Percentiles rank a stretch among this genome's conserved stretches.
Evolutionary conservation across 2,888 invertebrate species (phyloP).

Genomic region (Cephus sareptanus): DNA sequence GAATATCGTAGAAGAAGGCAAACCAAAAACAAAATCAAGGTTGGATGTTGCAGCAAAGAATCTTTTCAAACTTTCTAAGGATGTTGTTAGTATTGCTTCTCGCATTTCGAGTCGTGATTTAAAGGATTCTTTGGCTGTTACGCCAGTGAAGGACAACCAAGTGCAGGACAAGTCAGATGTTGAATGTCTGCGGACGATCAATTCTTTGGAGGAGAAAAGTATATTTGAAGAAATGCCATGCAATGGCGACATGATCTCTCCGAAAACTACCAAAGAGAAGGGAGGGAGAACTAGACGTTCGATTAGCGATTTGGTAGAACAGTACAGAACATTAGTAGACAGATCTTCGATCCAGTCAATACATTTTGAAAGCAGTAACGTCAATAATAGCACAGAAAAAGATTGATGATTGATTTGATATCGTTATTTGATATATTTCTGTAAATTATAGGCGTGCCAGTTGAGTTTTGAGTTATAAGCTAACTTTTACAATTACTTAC

Average conservation of each 20-base stretch:
- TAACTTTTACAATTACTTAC: too few relatives aligned
- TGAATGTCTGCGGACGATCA: slow-evolving; percentile 16
- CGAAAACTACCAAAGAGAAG: background rate
- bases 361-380: background rate
- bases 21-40: slow-evolving; percentile 35
- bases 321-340: slow-evolving; percentile 51
- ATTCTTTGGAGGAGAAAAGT: slow-evolving; percentile 18
- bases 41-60: slow-evolving; percentile 34
- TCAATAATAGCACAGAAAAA: too few relatives aligned
- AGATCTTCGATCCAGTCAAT: background rate
- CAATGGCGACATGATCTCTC: background rate
- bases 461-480: too few relatives aligned
- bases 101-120: background rate
- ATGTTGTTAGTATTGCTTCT: slow-evolving; percentile 15
- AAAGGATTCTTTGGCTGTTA: background rate
- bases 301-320: slow-evolving; percentile 57
- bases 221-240: too few relatives aligned
- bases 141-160: slow-evolving; percentile 13
- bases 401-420: too few relatives aligned
- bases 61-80: slow-evolving; percentile 27
- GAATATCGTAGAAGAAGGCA: slow-evolving; percentile 32
- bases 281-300: slow-evolving; percentile 41
- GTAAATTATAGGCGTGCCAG: too few relatives aligned
- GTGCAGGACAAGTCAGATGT: background rate
- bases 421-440: too few relatives aligned